Base-by-base conservation (phyloP, 2,113 vertebrate genomes). In the Machaerirhynchus nigripectus region DNA sequence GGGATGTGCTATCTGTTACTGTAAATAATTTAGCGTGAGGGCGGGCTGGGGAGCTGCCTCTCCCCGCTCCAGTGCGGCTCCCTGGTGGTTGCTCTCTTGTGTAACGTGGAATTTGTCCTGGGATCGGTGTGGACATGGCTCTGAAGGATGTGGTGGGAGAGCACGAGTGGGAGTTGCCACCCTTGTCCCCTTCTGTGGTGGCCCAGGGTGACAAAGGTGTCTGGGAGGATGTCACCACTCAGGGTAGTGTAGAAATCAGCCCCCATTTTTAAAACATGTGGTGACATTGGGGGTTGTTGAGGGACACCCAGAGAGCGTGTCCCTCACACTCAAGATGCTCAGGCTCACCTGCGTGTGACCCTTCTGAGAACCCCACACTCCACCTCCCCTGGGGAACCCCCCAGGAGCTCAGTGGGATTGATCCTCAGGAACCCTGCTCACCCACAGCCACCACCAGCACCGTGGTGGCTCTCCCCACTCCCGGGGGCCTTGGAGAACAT, bases 1-100 rank as follows among this genome's bases (percentile, higher is more conserved):
- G 35, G 91, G 83, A 87, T 90, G 77, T 39, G 70, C 87, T 95
- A 33, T 89, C 95, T 95, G 78, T 87, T 94, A 42, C 85, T 81
- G 82, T 96, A 87, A 96, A 87, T 92, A 82, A 93, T 92, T 89
- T 64, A 94, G 57, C 30, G 9, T 49, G 67, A 75, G 84, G 88
- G 85, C 88, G 82, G 89, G 60, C 22, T 2, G 84, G 33, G 37
- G 87, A 87, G 90, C 67, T 78, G 59, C 56, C 78, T 42, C 84
- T 90, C 55, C 68, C 40, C 17, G 4, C 6, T 49, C 65, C 3
- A 23, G 7, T 26, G 71, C 31, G 78, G 70, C 47, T 75, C 3
- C 9, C 65, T 11, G 22, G 39, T 39, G 50, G 50, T 37, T 42
- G 83, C 63, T 69, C 67, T 76, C 2, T 0, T 74, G 68, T 73